phyloP scores from a whole-genome alignment of 2,888 invertebrate genomes.

The Abrostola triplasia region DNA sequence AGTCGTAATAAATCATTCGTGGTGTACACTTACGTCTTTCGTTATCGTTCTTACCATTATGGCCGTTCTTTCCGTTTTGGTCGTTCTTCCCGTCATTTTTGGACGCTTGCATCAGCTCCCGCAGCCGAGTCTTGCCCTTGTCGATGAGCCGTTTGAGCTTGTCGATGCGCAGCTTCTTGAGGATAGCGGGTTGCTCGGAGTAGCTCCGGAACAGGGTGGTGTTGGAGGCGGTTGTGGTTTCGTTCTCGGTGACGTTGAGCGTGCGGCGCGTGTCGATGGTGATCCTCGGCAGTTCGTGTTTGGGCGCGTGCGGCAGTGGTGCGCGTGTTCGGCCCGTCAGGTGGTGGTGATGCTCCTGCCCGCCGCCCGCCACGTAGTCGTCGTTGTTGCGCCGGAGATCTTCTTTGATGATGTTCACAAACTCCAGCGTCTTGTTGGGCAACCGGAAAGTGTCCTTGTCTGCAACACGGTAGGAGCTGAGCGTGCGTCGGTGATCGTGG shows the following conservation, averaged over 20 bases:
- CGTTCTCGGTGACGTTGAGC: neutral
- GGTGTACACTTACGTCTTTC: too few relatives aligned
- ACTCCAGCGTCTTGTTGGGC: slow-evolving; percentile 36
- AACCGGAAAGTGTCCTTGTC: slow-evolving; percentile 12
- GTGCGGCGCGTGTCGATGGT: slow-evolving; percentile 5
- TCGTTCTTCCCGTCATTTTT: neutral
- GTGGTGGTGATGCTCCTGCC: neutral
- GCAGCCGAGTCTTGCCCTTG: slow-evolving; percentile 7
- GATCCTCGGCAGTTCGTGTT: too few relatives aligned
- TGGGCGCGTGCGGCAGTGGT: neutral
- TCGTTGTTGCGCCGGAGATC: slow-evolving; percentile 69
- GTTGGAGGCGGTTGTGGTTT: neutral
- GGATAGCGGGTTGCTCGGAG: neutral
- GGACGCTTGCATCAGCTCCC: neutral
- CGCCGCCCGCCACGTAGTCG: slow-evolving; percentile 61
- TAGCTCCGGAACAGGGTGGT: neutral
- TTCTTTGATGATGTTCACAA: slow-evolving; percentile 61
- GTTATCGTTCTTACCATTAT: neutral
- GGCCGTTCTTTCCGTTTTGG: neutral
- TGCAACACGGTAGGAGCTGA: slow-evolving; percentile 11
- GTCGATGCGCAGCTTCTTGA: slow-evolving; percentile 15
- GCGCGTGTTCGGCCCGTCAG: neutral
- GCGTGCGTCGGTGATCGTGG: neutral
- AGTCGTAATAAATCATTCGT: too few relatives aligned
- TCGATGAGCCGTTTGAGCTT: slow-evolving; percentile 24